Percentiles rank a stretch among this genome's conserved stretches.
Evolutionary conservation across 1,140 invertebrate species (phyloP).

Genomic region (Panonychus citri): DNA sequence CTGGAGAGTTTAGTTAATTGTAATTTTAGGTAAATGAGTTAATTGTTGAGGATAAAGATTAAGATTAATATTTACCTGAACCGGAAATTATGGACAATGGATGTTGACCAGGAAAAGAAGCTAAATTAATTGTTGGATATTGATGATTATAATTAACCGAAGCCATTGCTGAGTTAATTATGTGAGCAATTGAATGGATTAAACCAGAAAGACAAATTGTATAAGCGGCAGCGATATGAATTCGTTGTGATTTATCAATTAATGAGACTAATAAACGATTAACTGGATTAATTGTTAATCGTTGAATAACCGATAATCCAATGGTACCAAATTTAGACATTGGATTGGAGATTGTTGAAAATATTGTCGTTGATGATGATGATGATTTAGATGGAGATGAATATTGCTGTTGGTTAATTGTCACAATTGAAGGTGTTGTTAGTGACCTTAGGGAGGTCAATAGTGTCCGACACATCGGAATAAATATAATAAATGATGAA

Average conservation of each 20-base stretch:
- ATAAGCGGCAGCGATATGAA: background rate
- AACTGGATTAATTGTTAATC: too few relatives aligned
- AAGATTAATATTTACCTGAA: background rate
- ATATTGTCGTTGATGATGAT: too few relatives aligned
- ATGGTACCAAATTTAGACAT: too few relatives aligned
- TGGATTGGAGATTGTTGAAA: too few relatives aligned
- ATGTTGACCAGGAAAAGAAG: constrained; percentile 4
- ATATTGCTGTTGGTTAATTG: background rate
- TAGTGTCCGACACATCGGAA: constrained; percentile 12
- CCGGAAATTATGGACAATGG: background rate
- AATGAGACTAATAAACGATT: background rate
- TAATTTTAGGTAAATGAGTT: too few relatives aligned
- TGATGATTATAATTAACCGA: constrained; percentile 7
- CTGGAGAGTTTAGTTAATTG: too few relatives aligned
- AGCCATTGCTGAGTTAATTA: constrained; percentile 12
- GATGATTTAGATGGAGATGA: too few relatives aligned
- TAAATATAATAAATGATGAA: constrained; percentile 13
- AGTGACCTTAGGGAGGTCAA: background rate
- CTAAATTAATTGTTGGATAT: constrained; percentile 9
- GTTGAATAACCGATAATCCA: too few relatives aligned
- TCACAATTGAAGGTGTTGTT: background rate
- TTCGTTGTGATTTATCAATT: background rate
- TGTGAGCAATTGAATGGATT: constrained; percentile 6
- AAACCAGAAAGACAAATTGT: background rate
- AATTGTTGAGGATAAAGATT: background rate